Conservation (phyloP, 2,888 invertebrate genomes). For the Cryptocephalus moraei region DNA sequence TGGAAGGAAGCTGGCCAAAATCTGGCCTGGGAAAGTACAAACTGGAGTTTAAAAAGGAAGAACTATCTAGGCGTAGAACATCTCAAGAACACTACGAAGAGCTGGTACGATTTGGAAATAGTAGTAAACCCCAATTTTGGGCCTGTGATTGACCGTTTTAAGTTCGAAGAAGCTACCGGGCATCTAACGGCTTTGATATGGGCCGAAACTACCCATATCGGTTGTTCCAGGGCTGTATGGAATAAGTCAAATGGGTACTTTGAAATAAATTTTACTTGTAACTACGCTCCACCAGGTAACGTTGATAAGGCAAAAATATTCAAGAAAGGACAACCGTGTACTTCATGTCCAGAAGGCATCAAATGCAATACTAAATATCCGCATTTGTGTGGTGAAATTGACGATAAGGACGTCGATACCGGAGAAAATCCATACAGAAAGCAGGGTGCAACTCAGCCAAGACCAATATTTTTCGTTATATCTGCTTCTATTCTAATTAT, state of each 20-base stretch:
- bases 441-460: too few species aligned
- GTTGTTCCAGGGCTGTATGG: conserved; percentile 8
- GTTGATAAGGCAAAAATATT: conserved; percentile 1
- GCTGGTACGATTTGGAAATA: not conserved
- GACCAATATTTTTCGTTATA: too few species aligned
- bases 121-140: not conserved
- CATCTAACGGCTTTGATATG: conserved; percentile 15
- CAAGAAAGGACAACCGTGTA: conserved; percentile 4
- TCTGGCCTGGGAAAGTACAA: not conserved
- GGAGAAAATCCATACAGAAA: not conserved
- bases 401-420: not conserved
- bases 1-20: conserved; percentile 10
- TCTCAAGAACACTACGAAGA: not conserved
- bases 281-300: conserved; percentile 9
- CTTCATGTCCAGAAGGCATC: conserved; percentile 29
- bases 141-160: not conserved
- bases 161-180: conserved; percentile 6
- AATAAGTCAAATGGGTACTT: not conserved
- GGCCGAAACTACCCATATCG: conserved; percentile 13
- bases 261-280: conserved; percentile 8
- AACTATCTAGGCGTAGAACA: not conserved
- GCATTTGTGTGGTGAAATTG: conserved; percentile 10
- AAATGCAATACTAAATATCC: conserved; percentile 3
- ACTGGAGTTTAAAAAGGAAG: too few species aligned
- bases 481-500: too few species aligned